These are phyloP conservation scores for Cephalopterus ornatus DNA, from an alignment of 2,113 vertebrate species.

Conservation along the genomic window DNA sequence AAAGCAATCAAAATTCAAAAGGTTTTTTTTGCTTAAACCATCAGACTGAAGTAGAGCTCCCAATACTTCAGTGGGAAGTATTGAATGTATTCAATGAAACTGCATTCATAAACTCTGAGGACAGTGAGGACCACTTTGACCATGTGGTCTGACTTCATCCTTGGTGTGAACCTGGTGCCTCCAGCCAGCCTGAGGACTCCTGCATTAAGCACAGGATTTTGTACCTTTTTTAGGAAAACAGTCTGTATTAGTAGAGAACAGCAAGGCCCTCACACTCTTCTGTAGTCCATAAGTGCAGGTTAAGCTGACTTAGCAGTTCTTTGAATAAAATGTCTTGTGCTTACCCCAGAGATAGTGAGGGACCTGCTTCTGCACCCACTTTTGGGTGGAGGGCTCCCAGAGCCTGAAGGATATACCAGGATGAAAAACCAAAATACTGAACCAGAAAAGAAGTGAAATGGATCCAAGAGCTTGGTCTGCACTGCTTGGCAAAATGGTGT, in stretches of 20 bases:
- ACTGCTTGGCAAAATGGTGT: background rate
- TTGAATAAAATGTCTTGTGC: background rate
- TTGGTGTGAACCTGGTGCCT: background rate
- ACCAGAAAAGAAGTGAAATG: background rate
- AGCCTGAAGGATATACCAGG: background rate
- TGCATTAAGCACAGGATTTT: background rate
- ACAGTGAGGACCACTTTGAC: background rate
- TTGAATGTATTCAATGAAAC: no score
- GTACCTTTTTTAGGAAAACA: background rate
- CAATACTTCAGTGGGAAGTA: background rate
- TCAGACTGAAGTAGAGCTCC: background rate
- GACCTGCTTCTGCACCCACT: background rate
- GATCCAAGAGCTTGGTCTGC: background rate
- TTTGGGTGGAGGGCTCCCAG: background rate
- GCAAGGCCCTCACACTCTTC: accelerated
- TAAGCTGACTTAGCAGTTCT: background rate
- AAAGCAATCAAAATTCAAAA: slow-evolving; percentile 36
- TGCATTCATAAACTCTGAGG: background rate
- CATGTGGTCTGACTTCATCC: background rate
- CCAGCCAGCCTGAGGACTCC: background rate
- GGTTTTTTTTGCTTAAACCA: background rate
- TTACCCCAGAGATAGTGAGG: background rate
- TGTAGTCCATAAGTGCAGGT: background rate
- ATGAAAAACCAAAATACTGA: background rate
- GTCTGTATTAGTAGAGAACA: background rate